A percentile compares a stretch with the other conserved stretches of the same genome.
Evolutionary conservation across 2,797 vertebrate species (phyloP).

Genomic region (Furcifer pardalis): DNA sequence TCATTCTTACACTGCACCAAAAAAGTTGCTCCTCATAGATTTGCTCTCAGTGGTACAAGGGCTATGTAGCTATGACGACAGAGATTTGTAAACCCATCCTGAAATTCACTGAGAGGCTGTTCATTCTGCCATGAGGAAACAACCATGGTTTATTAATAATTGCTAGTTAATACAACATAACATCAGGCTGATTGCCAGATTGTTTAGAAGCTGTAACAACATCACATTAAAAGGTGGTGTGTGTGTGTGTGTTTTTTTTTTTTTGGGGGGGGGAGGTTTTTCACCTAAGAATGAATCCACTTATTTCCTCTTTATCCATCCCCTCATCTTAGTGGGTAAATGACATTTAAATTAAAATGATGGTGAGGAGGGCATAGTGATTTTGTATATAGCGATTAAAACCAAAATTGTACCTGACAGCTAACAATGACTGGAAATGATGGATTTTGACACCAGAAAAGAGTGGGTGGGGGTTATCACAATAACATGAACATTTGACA

Average conservation of each 20-base stretch:
- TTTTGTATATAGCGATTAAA: slow-evolving; percentile 43
- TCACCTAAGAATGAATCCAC: slow-evolving; percentile 34
- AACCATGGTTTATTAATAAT: slow-evolving; percentile 34
- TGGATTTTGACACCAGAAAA: slow-evolving; percentile 36
- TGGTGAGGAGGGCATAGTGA: slow-evolving; percentile 24
- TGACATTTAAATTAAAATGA: slow-evolving; percentile 50
- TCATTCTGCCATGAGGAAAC: slow-evolving; percentile 11
- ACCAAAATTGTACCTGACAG: slow-evolving; percentile 50
- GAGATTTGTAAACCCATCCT: not conserved
- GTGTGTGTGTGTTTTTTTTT: no score
- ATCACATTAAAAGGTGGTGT: slow-evolving; percentile 15
- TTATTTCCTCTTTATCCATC: slow-evolving; percentile 40
- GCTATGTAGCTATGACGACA: not conserved
- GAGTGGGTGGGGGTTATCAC: slow-evolving; percentile 27
- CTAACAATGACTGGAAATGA: slow-evolving; percentile 46
- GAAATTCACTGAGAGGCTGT: not conserved
- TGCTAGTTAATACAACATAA: slow-evolving; percentile 39
- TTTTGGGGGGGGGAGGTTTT: slow-evolving; percentile 2
- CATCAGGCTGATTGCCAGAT: slow-evolving; percentile 26
- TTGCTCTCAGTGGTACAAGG: not conserved
- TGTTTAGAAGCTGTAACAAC: slow-evolving; percentile 36
- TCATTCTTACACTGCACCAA: not conserved
- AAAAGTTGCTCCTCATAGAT: not conserved
- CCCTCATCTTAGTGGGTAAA: slow-evolving; percentile 28
- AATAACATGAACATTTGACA: slow-evolving; percentile 36